phyloP scores from a whole-genome alignment of 2,113 vertebrate genomes.

The Myrmecophaga tridactyla region DNA sequence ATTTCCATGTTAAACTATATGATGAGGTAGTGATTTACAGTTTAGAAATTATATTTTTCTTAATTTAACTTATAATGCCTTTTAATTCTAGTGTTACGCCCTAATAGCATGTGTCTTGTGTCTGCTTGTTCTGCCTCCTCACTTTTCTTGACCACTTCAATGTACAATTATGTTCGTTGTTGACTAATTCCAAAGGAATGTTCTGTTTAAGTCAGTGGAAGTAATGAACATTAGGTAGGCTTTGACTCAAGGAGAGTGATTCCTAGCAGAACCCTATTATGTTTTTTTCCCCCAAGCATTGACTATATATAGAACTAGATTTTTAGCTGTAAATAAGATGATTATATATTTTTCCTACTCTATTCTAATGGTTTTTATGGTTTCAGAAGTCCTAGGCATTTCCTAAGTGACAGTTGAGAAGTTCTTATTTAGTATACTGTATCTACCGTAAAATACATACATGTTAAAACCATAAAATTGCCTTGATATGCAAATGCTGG shows the following conservation, averaged over 20 bases:
- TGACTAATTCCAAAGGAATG: conserved; percentile 55
- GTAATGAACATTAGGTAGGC: conserved; percentile 11
- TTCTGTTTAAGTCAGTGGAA: conserved; percentile 21
- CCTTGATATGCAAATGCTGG: conserved; percentile 19
- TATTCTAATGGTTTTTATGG: conserved; percentile 28
- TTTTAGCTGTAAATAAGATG: conserved; percentile 39
- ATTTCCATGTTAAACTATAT: conserved; percentile 18
- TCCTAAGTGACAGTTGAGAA: background rate
- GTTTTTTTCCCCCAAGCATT: conserved; percentile 1
- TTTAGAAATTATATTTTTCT: conserved; percentile 48
- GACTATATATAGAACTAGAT: background rate
- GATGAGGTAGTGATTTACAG: background rate
- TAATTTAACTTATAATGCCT: conserved; percentile 30
- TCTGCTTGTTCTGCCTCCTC: background rate
- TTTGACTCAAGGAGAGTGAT: conserved; percentile 38
- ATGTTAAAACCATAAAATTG: conserved; percentile 44
- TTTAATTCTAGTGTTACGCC: conserved; percentile 53
- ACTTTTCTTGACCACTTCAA: conserved; percentile 56
- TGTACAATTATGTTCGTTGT: conserved; percentile 21
- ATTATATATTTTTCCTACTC: background rate
- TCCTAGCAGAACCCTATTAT: conserved; percentile 24
- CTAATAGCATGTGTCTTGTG: conserved; percentile 12
- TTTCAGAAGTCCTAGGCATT: conserved; percentile 31
- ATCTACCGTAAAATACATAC: conserved; percentile 24
- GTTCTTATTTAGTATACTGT: background rate